Base-by-base conservation (phyloP, 2,113 vertebrate species). In the Phalacrocorax brasilianus region DNA sequence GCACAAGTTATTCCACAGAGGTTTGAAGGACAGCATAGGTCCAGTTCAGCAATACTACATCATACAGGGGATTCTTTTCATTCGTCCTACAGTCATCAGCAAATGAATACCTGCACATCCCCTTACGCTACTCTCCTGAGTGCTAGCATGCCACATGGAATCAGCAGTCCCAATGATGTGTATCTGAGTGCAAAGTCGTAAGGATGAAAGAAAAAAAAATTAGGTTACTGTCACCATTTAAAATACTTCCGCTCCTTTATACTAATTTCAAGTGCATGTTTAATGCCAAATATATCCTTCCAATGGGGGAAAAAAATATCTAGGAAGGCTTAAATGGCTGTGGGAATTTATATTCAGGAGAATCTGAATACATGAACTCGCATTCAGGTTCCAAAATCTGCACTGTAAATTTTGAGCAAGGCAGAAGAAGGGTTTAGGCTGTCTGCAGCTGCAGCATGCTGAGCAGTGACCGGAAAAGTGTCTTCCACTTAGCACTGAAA, bases 71-170 rank as follows among this genome's bases (percentile, higher is more conserved):
- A 11, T 80, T 42, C 52, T 83, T 28, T 80, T 80, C 49, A 63
- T 80, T 89, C 65, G 33, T 85, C 33, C 52, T 68, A 32, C 47
- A 80, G 23, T 30, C 20, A 8, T 49, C 58, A 52, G 42, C 53
- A 87, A 58, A 63, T 35, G 4, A 44, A 12, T 63, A 62, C 38
- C 42, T 66, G 40, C 72, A 50, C 0, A 0, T 23, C 22, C 53
- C 38, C 32, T 75, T 33, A 52, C 1, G 0, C 53, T 28, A 2
- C 26, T 17, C 16, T 58, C 67, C 55, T 0, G 0, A 45, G 55
- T 9, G 8, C 56, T 12, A 30, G 67, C 42, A 17, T 20, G 42
- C 13, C 27, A 30, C 62, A 21, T 19, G n/a, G 56, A 42, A 19
- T 7, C 44, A 63, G 85, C 55, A 56, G 20, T 11, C 59, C 40